Evolutionary conservation across 2,113 vertebrate genomes (phyloP), one percentile per base, ranked within the genome.

Genomic region (Protobothrops flavoviridis): DNA sequence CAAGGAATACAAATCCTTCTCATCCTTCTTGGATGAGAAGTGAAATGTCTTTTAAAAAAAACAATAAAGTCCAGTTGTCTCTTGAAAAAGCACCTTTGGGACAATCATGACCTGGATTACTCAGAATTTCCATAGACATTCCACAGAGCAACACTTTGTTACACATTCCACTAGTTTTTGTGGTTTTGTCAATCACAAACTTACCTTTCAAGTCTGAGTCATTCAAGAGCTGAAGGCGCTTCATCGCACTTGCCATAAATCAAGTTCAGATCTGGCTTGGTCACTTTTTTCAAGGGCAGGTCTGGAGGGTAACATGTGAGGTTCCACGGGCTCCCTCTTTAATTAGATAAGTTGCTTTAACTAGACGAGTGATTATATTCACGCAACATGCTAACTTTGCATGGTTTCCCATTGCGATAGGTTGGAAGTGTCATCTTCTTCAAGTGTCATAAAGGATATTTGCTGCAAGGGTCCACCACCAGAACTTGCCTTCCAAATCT

Each of bases 401-500:
- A 53, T 89, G 26, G 5, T 96, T 89, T 95, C 53, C 88, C 10
- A 0, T 92, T 23, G 9, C 24, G 2, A 10, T 95, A 98, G 98
- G 98, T 99, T 94, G 98, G 99, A 94, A 99, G 98, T 96, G 97
- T 98, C 0, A 97, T 99, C 94, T 98, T 98, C 93, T 99, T 99
- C 97, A 98, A 95, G 96, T 99, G 99, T 96, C 98, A 98, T 93
- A 99, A 99, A 96, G 99, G 99, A 5, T 99, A 99, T 96, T 97
- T 99, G 95, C 98, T 99, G 52, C 99, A 99, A 97, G 99, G 99
- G 55, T 99, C 99, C 74, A 99, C 99, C 96, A 99, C 98, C 92
- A 98, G 99, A 91, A 99, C 99, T 29, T 99, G 99, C 97, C 98
- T 99, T 45, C 99, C 99, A 95, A 99, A 99, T 97, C 98, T 99